Percentiles rank a stretch among this genome's conserved stretches.
Evolutionary conservation across 2,888 invertebrate genomes (phyloP).

Genomic region (Drosophila cognata): DNA sequence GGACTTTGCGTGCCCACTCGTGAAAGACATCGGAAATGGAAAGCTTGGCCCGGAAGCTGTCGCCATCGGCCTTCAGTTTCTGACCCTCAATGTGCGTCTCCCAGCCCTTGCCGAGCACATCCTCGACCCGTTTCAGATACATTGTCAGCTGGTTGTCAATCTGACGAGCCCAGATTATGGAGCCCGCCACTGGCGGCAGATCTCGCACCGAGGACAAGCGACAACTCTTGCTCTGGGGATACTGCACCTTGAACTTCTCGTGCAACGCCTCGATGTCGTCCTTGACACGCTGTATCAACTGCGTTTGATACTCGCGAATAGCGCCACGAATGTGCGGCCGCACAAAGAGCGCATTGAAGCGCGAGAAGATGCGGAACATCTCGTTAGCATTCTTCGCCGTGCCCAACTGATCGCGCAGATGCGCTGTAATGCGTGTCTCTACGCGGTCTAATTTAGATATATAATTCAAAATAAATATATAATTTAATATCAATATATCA

Average conservation of each 20-base stretch:
- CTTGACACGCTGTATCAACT: slow-evolving; percentile 99
- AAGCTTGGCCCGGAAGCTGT: slow-evolving; percentile 97
- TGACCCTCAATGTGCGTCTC: slow-evolving; percentile 99
- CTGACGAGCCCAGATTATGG: slow-evolving; percentile 99
- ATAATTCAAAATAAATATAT: neutral
- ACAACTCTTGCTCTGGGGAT: slow-evolving; percentile 97
- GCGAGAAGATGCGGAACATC: slow-evolving; percentile 99
- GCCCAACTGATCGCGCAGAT: slow-evolving; percentile 98
- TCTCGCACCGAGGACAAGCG: slow-evolving; percentile 96
- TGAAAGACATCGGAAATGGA: slow-evolving; percentile 99
- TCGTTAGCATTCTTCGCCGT: slow-evolving; percentile 99
- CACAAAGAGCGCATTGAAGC: slow-evolving; percentile 99
- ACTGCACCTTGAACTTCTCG: slow-evolving; percentile 99
- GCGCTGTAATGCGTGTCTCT: slow-evolving; percentile 98
- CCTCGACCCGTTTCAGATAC: slow-evolving; percentile 98
- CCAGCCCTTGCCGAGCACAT: slow-evolving; percentile 99
- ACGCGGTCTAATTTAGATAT: slow-evolving; percentile 89
- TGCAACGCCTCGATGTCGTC: slow-evolving; percentile 99
- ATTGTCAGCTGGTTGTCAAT: slow-evolving; percentile 98
- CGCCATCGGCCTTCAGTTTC: slow-evolving; percentile 98
- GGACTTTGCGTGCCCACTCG: slow-evolving; percentile 98
- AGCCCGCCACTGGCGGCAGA: slow-evolving; percentile 98
- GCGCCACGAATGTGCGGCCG: slow-evolving; percentile 99
- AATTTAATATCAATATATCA: neutral
- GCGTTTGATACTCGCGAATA: slow-evolving; percentile 99